These are phyloP conservation scores for human DNA, from an alignment of 2,113 vertebrate genomes.

Conservation along the genomic window DNA sequence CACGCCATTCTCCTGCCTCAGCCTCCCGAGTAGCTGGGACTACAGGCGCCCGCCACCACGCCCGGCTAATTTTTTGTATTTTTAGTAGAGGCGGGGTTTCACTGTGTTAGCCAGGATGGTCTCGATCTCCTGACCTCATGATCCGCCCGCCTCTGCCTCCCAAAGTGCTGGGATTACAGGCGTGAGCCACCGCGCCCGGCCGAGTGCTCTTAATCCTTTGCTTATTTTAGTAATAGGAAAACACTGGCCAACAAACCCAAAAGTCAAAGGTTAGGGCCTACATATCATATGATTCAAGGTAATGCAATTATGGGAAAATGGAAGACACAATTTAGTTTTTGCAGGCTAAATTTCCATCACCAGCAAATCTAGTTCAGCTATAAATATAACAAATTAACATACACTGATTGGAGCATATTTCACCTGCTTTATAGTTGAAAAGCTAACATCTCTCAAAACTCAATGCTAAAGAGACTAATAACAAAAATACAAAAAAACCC, in stretches of 20 bases:
- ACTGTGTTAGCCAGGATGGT: too few species aligned
- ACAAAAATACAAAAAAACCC: not conserved
- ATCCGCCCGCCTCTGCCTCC: too few species aligned
- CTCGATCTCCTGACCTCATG: too few species aligned
- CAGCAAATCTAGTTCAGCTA: not conserved
- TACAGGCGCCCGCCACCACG: too few species aligned
- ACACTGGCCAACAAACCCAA: not conserved
- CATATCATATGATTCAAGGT: not conserved
- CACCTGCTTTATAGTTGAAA: not conserved
- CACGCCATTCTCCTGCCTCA: too few species aligned
- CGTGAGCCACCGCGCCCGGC: too few species aligned
- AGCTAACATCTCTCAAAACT: not conserved
- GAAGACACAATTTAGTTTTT: not conserved
- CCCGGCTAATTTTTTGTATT: too few species aligned
- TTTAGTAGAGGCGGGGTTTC: too few species aligned
- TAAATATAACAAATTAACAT: constrained; percentile 16
- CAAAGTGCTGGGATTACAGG: too few species aligned
- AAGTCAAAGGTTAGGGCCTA: not conserved
- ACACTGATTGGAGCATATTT: not conserved
- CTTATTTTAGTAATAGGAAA: not conserved
- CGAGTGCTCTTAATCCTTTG: not conserved
- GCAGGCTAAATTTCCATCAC: constrained; percentile 3
- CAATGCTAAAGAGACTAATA: not conserved
- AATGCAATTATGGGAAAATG: constrained; percentile 10
- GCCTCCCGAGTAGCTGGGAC: too few species aligned